Conservation (phyloP, 2,113 vertebrate genomes). For the Carettochelys insculpta region DNA sequence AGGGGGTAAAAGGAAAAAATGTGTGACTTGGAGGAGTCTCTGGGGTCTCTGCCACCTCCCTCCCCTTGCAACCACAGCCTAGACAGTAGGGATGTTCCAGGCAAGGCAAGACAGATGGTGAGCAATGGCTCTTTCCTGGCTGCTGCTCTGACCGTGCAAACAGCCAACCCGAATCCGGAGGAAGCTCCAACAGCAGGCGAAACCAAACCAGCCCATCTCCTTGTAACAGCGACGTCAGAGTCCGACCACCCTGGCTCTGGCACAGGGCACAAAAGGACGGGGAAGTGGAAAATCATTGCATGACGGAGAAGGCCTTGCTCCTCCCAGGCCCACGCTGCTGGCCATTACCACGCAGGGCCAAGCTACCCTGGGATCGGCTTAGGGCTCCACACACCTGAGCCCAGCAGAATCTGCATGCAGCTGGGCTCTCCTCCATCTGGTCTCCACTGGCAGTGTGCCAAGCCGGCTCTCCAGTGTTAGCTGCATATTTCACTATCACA, state of each 20-base stretch:
- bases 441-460: neutral
- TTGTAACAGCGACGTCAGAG: neutral
- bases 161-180: neutral
- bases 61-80: neutral
- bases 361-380: neutral
- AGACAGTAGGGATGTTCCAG: neutral
- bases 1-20: neutral
- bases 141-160: neutral
- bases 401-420: neutral
- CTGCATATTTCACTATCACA: neutral
- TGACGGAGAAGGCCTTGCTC: neutral
- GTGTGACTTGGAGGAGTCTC: neutral
- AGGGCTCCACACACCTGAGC: constrained; percentile 11
- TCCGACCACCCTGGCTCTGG: neutral
- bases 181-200: neutral
- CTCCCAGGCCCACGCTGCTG: neutral
- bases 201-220: neutral
- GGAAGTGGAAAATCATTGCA: neutral
- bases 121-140: neutral
- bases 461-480: neutral
- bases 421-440: constrained; percentile 6
- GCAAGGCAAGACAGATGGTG: neutral
- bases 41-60: neutral
- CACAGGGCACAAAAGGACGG: neutral
- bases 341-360: neutral